These are phyloP conservation scores for Clavelina lepadiformis DNA, from an alignment of 23 tunicate species.

Conservation along the genomic window DNA sequence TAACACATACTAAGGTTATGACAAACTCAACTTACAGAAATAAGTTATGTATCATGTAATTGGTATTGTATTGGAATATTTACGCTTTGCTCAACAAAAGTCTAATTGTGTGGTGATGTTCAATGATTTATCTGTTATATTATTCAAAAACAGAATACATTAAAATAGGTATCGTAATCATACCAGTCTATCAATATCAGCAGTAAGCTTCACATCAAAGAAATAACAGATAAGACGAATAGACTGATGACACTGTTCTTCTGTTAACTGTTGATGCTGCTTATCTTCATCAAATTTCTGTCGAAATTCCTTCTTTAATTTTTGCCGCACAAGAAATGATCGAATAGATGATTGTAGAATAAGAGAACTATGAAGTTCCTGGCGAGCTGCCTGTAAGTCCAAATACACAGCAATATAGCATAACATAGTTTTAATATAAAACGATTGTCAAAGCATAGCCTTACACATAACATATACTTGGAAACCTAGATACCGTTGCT, in stretches of 20 bases:
- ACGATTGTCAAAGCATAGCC: not conserved
- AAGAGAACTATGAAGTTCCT: conserved; percentile 30
- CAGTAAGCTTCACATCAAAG: conserved; percentile 4
- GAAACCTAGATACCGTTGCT: too few relatives aligned
- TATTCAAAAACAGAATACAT: not conserved
- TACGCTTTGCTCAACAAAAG: too few relatives aligned
- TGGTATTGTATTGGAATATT: too few relatives aligned
- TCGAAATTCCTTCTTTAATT: conserved; percentile 32
- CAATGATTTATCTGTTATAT: too few relatives aligned
- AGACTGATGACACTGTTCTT: not conserved
- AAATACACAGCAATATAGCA: not conserved
- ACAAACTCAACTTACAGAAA: too few relatives aligned
- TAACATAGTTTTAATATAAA: not conserved
- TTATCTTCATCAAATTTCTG: conserved; percentile 23
- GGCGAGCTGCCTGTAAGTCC: conserved; percentile 27
- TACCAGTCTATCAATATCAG: conserved; percentile 47
- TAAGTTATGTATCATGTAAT: too few relatives aligned
- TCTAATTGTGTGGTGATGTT: too few relatives aligned
- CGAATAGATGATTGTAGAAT: conserved; percentile 58
- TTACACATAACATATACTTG: too few relatives aligned
- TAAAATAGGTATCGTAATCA: not conserved
- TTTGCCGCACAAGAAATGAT: conserved; percentile 48
- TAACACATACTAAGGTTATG: too few relatives aligned
- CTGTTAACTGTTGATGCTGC: not conserved
- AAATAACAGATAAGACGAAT: conserved; percentile 34